Percentiles rank a stretch among this genome's conserved stretches.
These are phyloP conservation scores for Hemibagrus guttatus DNA, from an alignment of 2,797 vertebrate genomes.

Conservation along the genomic window DNA sequence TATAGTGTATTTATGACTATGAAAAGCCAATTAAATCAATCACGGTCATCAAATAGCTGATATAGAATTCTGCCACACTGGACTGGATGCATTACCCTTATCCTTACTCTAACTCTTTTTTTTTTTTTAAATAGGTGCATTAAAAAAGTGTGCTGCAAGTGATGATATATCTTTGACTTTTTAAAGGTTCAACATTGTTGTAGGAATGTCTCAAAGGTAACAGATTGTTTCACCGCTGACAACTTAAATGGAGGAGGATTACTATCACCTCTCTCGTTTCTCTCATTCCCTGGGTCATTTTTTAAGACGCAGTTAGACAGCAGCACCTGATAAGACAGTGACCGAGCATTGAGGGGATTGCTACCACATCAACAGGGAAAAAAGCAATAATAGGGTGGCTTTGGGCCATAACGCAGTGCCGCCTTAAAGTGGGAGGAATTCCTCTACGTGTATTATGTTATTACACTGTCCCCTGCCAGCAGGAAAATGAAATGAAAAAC, in stretches of 20 bases:
- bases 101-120: background rate
- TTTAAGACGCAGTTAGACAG: slow-evolving; percentile 40
- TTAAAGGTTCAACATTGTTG: background rate
- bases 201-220: slow-evolving; percentile 18
- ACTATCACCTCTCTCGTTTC: slow-evolving; percentile 30
- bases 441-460: slow-evolving; percentile 62
- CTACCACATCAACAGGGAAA: slow-evolving; percentile 56
- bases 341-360: slow-evolving; percentile 47
- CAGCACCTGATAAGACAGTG: slow-evolving; percentile 58
- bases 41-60: background rate
- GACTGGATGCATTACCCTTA: background rate
- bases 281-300: slow-evolving; percentile 47
- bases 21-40: background rate
- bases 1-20: background rate
- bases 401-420: slow-evolving; percentile 48
- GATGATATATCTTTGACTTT: background rate
- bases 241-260: slow-evolving; percentile 30
- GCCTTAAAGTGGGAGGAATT: slow-evolving; percentile 59
- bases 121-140: background rate
- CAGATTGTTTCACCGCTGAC: slow-evolving; percentile 29
- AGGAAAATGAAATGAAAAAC: slow-evolving; percentile 55
- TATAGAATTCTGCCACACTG: background rate
- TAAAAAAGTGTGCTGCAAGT: background rate
- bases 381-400: slow-evolving; percentile 56
- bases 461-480: slow-evolving; percentile 50